Evolutionary conservation across 2,888 invertebrate species (phyloP).

Genomic region (Oegoconia quadripuncta): DNA sequence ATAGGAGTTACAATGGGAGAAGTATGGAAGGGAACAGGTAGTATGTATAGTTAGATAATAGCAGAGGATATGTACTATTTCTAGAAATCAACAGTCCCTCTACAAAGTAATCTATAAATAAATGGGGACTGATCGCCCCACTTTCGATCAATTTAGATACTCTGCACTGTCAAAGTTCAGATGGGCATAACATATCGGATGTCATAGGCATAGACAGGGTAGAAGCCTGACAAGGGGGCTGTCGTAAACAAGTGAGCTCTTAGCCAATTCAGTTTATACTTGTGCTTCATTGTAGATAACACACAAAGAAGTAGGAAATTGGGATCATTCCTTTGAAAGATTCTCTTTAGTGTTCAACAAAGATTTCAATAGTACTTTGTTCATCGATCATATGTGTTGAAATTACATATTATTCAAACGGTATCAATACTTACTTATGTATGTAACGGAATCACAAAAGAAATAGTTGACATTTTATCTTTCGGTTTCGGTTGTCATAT

Average conservation of each 20-base stretch:
- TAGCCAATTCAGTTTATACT: conserved; percentile 23
- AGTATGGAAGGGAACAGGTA: no score
- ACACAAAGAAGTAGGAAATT: conserved; percentile 11
- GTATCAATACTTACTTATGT: no score
- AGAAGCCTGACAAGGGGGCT: conserved; percentile 15
- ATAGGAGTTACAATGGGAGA: no score
- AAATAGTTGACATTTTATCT: no score
- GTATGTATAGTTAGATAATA: no score
- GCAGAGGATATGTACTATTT: no score
- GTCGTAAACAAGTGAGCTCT: conserved; percentile 2
- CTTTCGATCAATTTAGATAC: conserved; percentile 39
- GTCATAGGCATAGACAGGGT: conserved; percentile 38
- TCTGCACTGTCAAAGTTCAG: conserved; percentile 43
- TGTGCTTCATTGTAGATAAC: conserved; percentile 19
- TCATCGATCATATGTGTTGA: no score
- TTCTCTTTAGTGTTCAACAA: not conserved
- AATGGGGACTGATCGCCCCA: conserved; percentile 14
- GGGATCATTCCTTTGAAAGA: not conserved
- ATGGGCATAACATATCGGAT: conserved; percentile 47
- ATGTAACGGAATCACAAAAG: no score
- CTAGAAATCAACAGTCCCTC: no score
- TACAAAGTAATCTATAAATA: not conserved
- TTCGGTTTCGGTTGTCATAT: no score
- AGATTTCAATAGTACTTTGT: no score
- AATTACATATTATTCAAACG: no score